Conservation (phyloP, 2,797 vertebrate genomes). For the Pristis pectinata region DNA sequence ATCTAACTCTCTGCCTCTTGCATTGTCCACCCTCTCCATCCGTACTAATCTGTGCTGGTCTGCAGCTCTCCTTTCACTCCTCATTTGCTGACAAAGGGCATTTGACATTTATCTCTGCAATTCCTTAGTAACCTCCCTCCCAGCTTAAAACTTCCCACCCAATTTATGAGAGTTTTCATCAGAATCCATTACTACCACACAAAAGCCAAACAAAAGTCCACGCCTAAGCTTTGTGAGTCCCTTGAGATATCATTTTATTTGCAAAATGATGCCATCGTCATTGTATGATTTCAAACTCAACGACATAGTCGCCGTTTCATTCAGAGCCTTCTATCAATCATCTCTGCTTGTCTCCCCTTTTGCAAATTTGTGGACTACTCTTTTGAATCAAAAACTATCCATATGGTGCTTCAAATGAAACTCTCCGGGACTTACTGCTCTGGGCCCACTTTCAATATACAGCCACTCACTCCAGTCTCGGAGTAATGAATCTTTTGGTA, state of each 20-base stretch:
- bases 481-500: background rate
- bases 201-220: background rate
- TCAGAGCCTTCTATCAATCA: background rate
- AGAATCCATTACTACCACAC: background rate
- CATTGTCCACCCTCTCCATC: background rate
- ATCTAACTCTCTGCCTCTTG: background rate
- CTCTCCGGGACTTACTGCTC: background rate
- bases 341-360: background rate
- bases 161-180: background rate
- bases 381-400: background rate
- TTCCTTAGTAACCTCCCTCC: too few species aligned
- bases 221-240: background rate
- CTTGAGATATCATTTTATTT: background rate
- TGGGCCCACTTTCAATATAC: background rate
- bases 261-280: background rate
- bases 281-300: background rate
- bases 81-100: background rate
- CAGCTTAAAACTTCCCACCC: background rate
- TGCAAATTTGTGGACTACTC: background rate
- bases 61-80: background rate
- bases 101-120: background rate
- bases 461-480: background rate
- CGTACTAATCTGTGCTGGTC: background rate
- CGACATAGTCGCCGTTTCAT: background rate
- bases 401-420: background rate